Evolutionary conservation across 2,797 vertebrate genomes (phyloP).

Genomic region (Uromys caudimaculatus): DNA sequence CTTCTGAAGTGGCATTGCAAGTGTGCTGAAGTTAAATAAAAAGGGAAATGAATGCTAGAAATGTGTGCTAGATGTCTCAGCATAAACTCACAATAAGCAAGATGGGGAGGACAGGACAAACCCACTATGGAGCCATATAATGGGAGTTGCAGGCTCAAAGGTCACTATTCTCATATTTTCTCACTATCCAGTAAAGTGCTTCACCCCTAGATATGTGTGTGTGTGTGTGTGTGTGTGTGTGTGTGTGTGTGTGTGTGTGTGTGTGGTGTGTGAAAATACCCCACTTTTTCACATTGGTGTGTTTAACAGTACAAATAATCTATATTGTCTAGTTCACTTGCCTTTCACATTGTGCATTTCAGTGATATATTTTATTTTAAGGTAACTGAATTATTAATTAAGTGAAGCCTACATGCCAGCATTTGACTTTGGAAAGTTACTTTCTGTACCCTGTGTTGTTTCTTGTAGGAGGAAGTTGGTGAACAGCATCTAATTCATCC

Average conservation of each 20-base stretch:
- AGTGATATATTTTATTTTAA: background rate
- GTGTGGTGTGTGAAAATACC: too few relatives aligned
- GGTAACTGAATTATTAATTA: background rate
- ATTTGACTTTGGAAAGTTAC: background rate
- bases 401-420: background rate
- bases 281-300: background rate
- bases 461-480: background rate
- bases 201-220: too few relatives aligned
- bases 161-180: background rate
- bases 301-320: background rate
- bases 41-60: background rate
- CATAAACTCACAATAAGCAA: background rate
- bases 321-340: background rate
- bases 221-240: background rate
- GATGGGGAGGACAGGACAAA: accelerated
- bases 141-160: background rate
- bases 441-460: accelerated
- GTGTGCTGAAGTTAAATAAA: background rate
- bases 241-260: background rate
- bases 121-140: background rate
- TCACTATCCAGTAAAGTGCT: background rate
- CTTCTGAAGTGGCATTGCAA: background rate
- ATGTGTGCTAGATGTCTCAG: background rate
- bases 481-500: background rate
- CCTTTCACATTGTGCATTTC: background rate